Conservation (phyloP, 2,797 vertebrate species). For the Euphonia xanthogaster region DNA sequence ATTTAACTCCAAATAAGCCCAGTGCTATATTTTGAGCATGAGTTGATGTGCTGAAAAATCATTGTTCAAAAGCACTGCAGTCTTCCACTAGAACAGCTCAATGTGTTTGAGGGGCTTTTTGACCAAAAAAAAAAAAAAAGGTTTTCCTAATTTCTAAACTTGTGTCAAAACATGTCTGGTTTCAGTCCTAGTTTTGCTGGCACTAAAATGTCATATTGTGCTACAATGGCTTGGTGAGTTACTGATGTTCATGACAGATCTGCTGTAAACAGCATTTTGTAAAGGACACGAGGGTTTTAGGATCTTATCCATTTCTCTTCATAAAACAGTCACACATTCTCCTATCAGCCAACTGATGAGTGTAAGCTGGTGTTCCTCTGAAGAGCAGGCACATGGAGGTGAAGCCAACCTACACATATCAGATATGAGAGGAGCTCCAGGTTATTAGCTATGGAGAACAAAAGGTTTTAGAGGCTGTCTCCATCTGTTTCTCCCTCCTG, state of each 20-base stretch:
- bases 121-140: background rate
- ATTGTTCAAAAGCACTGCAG: background rate
- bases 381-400: background rate
- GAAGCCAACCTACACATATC: conserved; percentile 8
- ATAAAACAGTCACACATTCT: background rate
- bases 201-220: background rate
- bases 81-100: background rate
- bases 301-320: background rate
- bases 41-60: background rate
- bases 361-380: conserved; percentile 9
- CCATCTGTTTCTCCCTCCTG: conserved; percentile 64
- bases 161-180: background rate
- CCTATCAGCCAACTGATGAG: background rate
- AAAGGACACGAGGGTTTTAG: background rate
- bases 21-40: background rate
- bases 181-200: background rate
- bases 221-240: background rate
- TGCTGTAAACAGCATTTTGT: conserved; percentile 48
- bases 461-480: conserved; percentile 44
- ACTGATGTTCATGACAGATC: conserved; percentile 41
- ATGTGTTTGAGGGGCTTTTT: accelerated
- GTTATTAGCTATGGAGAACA: conserved; percentile 63
- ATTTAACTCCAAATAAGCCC: background rate
- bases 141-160: background rate
- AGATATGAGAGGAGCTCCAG: conserved; percentile 42